Conservation (phyloP, 2,113 vertebrate genomes). For the Mystacornis crossleyi region DNA sequence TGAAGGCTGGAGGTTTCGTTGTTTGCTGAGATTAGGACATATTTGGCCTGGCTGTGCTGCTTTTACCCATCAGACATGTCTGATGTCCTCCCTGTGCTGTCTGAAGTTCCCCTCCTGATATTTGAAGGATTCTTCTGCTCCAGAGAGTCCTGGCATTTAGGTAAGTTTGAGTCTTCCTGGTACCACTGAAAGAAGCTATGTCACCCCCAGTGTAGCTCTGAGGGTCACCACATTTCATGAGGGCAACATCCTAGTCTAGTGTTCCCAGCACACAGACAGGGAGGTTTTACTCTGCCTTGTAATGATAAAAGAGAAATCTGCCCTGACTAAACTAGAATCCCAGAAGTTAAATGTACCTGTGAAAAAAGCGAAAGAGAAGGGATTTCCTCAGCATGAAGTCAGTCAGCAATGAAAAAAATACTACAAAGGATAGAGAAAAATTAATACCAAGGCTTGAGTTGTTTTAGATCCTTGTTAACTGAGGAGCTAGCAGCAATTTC, state of each 20-base stretch:
- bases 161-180: not conserved
- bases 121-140: not conserved
- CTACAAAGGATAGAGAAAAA: not conserved
- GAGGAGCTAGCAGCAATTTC: not conserved
- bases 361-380: not conserved
- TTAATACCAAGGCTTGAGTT: not conserved
- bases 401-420: not conserved
- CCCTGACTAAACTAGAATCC: not conserved
- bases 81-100: not conserved
- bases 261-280: not conserved
- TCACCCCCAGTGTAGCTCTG: not conserved
- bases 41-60: not conserved
- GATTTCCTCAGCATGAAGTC: not conserved
- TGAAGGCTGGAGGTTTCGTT: not conserved
- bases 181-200: not conserved
- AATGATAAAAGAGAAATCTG: not conserved
- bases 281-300: not conserved
- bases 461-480: not conserved
- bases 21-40: not conserved
- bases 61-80: not conserved
- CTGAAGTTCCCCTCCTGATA: not conserved
- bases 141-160: not conserved
- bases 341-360: not conserved
- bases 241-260: not conserved
- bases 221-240: not conserved